Base-by-base conservation (phyloP, 2,113 vertebrate genomes). In the Pedetes capensis region DNA sequence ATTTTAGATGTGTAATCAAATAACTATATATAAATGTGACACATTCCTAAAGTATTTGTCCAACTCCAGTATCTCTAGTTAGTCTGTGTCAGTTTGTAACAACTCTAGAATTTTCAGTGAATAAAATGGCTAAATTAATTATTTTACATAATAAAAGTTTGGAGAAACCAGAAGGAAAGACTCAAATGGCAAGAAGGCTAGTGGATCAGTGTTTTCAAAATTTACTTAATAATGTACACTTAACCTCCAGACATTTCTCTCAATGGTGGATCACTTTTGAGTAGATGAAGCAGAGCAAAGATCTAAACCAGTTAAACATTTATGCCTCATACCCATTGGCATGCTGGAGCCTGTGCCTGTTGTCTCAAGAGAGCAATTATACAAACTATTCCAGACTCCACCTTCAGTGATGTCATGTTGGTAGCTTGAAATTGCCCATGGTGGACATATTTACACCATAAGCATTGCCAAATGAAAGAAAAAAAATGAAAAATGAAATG, bases 131-230 rank as follows among this genome's bases (percentile, higher is more conserved):
- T 82, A 39, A 63, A 51, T 92, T 92, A 63, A 51, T 92, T 92
- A 37, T 89, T 87, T 39, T 57, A 27, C 17, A 78, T 72, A 84
- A 2, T 59, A 55, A 72, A 76, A 61, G 25, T 76, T 64, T 69
- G 27, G 20, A 37, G 34, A 69, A 16, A 66, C 6, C 17, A 61
- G 69, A 89, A 5, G 34, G 13, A 44, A 95, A 61, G 20, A 10
- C 64, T 89, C 29, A 87, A 75, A 75, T 89, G 51, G 7, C 20
- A 57, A 63, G 32, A 78, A 39, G 3, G 1, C 44, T 82, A 4
- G 34, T 82, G 34, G 25, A 51, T 74, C 37, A 82, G 10, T 37
- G 10, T 89, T 86, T 89, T 44, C 16, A 72, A 96, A 92, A 91
- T 23, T 55, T 68, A 8, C 18, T 29, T 74, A 9, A 25, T 63